Base-by-base conservation (phyloP, 2,888 invertebrate genomes). In the Arge pagana region DNA sequence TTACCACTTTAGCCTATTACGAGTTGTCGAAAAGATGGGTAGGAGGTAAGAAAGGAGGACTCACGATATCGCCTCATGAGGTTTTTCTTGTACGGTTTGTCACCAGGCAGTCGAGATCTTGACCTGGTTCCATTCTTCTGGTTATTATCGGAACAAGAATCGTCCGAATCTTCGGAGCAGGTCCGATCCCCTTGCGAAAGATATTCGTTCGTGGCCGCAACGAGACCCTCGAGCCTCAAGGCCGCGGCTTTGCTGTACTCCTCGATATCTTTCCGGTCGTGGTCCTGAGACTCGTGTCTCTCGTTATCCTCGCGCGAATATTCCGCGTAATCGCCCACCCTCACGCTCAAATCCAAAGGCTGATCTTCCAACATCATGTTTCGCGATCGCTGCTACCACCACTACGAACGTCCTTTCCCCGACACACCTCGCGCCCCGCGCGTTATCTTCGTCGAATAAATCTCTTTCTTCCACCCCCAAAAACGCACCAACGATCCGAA, bases 61-160 rank as follows among this genome's bases (percentile, higher is more conserved):
- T 94, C 88, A 94, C 94, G 87, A 82, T 92, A 94, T 85, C 94
- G 83, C 81, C 90, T 90, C 86, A 94, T 93, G 70, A 94, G 85
- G 71, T 88, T 91, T 79, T 94, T 94, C 84, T 94, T 94, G 83
- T 93, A 93, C 41, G 93, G 81, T 67, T 81, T 81, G 60, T 74
- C 74, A 41, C 74, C 76, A 15, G 75, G 75, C 18, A 71, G 73
- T 50, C 74, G 62, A 31, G 72, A 65, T 37, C 89, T 71, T 65
- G 81, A 81, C 58, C 82, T 82, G 52, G 59, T 53, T 33, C 45
- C 58, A 55, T 78, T 83, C 82, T 70, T 83, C 79, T 72, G 86
- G 83, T 78, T 83, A 80, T 78, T 83, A 79, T 72, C 85, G 74
- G 70, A 71, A 66, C 88, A 89, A 56, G 90, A 89, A 77, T 91